Evolutionary conservation across 1,140 invertebrate species (phyloP).

Genomic region (Centruroides sculpturatus): DNA sequence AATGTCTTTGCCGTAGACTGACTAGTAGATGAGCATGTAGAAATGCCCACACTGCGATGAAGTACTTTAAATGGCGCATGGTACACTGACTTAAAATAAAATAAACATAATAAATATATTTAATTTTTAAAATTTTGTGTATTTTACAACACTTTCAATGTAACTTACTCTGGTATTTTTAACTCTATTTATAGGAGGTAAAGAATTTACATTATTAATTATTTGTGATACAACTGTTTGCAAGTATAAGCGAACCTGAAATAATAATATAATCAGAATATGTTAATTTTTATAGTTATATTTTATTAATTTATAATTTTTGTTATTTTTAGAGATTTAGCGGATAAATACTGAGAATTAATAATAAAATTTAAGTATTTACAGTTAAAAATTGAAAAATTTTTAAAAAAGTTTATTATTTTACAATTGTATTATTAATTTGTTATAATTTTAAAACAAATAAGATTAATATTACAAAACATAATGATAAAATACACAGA

Average conservation of each 20-base stretch:
- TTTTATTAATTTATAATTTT: too few species aligned
- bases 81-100: constrained; percentile 54
- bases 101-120: neutral
- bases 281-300: too few species aligned
- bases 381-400: too few species aligned
- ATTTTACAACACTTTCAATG: neutral
- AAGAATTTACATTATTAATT: neutral
- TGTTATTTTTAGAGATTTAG: too few species aligned
- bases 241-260: neutral
- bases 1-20: constrained; percentile 84
- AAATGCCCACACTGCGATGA: constrained; percentile 75
- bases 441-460: too few species aligned
- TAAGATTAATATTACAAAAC: too few species aligned
- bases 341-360: too few species aligned
- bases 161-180: neutral
- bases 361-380: too few species aligned
- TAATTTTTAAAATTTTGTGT: neutral
- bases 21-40: constrained; percentile 83
- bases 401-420: too few species aligned
- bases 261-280: neutral
- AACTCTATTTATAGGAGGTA: neutral
- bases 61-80: constrained; percentile 42
- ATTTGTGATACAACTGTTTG: neutral
- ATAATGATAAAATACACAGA: too few species aligned
- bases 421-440: too few species aligned